phyloP scores from a whole-genome alignment of 2,113 vertebrate species.

The Oxygymnocypris stewartii region DNA sequence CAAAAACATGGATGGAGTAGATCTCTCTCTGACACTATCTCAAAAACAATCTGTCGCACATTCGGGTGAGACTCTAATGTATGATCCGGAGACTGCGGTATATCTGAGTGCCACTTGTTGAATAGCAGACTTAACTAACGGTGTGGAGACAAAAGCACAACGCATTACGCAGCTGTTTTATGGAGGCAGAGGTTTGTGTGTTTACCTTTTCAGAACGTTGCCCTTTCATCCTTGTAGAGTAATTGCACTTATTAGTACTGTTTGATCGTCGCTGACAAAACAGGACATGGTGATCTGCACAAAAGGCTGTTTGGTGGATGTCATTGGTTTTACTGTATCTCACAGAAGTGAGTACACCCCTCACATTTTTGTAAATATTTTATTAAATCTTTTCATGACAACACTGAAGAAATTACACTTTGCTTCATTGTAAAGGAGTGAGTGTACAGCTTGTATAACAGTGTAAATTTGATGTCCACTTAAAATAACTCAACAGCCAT shows the following conservation, averaged over 20 bases:
- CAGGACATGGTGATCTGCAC: slow-evolving; percentile 14
- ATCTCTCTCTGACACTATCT: slow-evolving; percentile 48
- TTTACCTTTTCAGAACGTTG: slow-evolving; percentile 29
- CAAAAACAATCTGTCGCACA: slow-evolving; percentile 48
- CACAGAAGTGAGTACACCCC: too few relatives aligned
- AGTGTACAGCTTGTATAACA: too few relatives aligned
- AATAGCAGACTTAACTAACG: slow-evolving; percentile 28
- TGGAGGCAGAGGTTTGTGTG: slow-evolving; percentile 4
- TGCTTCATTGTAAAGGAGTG: too few relatives aligned
- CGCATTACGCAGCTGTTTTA: not conserved
- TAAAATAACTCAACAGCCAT: too few relatives aligned
- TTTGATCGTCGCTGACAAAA: slow-evolving; percentile 44
- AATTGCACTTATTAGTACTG: slow-evolving; percentile 40
- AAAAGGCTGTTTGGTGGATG: slow-evolving; percentile 4
- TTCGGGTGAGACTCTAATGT: slow-evolving; percentile 35
- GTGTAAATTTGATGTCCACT: too few relatives aligned
- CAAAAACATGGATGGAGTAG: slow-evolving; percentile 46
- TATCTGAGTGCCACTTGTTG: slow-evolving; percentile 23
- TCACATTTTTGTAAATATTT: too few relatives aligned
- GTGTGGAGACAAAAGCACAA: slow-evolving; percentile 23
- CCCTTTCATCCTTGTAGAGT: slow-evolving; percentile 40
- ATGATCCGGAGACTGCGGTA: slow-evolving; percentile 39
- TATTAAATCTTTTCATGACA: too few relatives aligned
- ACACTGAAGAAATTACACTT: too few relatives aligned
- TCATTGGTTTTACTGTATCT: too few relatives aligned